phyloP scores from a whole-genome alignment of 1,140 invertebrate genomes.

The Heliconius himera region DNA sequence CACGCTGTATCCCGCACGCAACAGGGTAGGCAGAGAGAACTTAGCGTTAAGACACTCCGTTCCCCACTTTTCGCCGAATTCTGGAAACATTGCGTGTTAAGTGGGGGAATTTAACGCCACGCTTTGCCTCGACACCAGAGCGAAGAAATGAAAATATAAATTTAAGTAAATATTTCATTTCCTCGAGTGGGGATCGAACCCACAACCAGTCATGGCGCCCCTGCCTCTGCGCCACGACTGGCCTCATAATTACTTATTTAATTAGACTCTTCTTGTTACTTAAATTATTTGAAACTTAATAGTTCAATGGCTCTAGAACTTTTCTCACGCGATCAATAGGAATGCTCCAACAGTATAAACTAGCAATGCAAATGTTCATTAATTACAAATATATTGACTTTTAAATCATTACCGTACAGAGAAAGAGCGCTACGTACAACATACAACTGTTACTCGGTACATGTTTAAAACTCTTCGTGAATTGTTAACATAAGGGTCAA shows the following conservation, averaged over 20 bases:
- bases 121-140: too few relatives aligned
- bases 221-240: too few relatives aligned
- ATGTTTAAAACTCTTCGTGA: not conserved
- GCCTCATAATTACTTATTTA: not conserved
- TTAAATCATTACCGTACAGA: constrained; percentile 26
- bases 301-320: constrained; percentile 8
- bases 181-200: too few relatives aligned
- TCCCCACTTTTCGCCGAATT: too few relatives aligned
- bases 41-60: too few relatives aligned
- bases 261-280: not conserved
- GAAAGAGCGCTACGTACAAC: constrained; percentile 22
- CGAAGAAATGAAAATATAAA: too few relatives aligned
- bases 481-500: not conserved
- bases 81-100: too few relatives aligned
- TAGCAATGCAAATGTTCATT: constrained; percentile 31
- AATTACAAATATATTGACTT: constrained; percentile 33
- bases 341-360: constrained; percentile 24
- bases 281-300: not conserved
- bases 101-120: too few relatives aligned
- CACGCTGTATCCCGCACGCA: too few relatives aligned
- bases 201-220: too few relatives aligned
- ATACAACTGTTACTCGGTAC: not conserved
- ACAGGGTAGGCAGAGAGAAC: too few relatives aligned
- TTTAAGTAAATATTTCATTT: too few relatives aligned
- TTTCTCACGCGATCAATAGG: constrained; percentile 23